Evolutionary conservation across 2,113 vertebrate genomes (phyloP).

Genomic region (Cyphomyrus discorhynchus): DNA sequence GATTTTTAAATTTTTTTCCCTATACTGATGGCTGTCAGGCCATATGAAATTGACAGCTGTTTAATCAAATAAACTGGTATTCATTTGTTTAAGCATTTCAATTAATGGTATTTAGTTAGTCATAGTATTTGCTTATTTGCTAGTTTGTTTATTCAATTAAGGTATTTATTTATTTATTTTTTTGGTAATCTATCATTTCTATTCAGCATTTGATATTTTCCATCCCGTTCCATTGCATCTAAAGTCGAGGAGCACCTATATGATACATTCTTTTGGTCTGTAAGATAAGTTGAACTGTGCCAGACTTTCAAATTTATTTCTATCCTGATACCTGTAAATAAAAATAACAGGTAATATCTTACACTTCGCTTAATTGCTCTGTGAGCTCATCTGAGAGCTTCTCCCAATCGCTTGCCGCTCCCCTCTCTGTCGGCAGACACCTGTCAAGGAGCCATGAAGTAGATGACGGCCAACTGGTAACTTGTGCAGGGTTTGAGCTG

Average conservation of each 20-base stretch:
- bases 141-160: not conserved
- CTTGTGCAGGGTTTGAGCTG: not conserved
- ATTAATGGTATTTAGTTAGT: not conserved
- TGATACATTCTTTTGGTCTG: not conserved
- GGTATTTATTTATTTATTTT: not conserved
- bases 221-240: not conserved
- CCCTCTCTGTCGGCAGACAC: not conserved
- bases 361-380: not conserved
- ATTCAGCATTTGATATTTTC: not conserved
- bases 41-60: not conserved
- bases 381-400: not conserved
- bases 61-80: not conserved
- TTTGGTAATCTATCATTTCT: not conserved
- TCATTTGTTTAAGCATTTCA: not conserved
- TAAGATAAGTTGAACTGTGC: not conserved
- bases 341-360: not conserved
- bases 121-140: not conserved
- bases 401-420: not conserved
- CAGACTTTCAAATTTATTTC: not conserved
- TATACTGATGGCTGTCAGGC: not conserved
- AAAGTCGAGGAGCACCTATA: not conserved
- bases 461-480: not conserved
- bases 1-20: not conserved
- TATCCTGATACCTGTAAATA: not conserved
- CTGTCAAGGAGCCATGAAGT: not conserved